Conservation (phyloP, 2,113 vertebrate species). For the Syrrhaptes paradoxus region DNA sequence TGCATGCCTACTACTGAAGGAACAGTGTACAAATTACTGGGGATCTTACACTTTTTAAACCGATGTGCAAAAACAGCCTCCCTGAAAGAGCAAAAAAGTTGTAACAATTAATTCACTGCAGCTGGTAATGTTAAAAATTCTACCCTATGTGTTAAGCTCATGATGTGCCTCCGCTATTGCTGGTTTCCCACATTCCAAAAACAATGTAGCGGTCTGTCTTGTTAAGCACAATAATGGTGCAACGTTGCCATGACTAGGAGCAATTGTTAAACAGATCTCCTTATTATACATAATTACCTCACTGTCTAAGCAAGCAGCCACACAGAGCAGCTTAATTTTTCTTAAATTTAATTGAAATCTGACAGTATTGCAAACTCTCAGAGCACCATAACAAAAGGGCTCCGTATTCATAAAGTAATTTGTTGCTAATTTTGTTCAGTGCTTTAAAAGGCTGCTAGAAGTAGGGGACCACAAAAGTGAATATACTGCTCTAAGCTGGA, state of each 20-base stretch:
- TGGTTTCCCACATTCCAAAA: conserved; percentile 59
- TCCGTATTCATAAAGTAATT: conserved; percentile 70
- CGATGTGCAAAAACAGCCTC: background rate
- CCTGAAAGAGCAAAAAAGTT: background rate
- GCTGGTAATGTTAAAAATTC: conserved; percentile 34
- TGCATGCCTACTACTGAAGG: background rate
- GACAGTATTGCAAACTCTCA: conserved; percentile 53
- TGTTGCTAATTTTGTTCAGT: conserved; percentile 61
- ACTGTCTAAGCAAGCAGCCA: conserved; percentile 73
- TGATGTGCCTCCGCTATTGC: conserved; percentile 18
- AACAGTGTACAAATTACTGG: background rate
- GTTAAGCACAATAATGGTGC: conserved; percentile 27
- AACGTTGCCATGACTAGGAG: conserved; percentile 59
- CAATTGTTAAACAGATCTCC: conserved; percentile 48
- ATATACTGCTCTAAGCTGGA: conserved; percentile 65
- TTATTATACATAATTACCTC: conserved; percentile 60
- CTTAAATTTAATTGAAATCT: conserved; percentile 66
- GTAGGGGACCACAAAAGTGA: conserved; percentile 67
- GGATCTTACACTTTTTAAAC: background rate
- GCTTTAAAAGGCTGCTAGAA: conserved; percentile 70
- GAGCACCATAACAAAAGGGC: conserved; percentile 59
- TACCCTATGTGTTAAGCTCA: background rate
- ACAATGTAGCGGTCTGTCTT: conserved; percentile 45
- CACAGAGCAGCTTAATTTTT: conserved; percentile 62
- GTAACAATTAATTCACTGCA: conserved; percentile 3